Base-by-base conservation (phyloP, 2,113 vertebrate species). In the Callospermophilus lateralis region DNA sequence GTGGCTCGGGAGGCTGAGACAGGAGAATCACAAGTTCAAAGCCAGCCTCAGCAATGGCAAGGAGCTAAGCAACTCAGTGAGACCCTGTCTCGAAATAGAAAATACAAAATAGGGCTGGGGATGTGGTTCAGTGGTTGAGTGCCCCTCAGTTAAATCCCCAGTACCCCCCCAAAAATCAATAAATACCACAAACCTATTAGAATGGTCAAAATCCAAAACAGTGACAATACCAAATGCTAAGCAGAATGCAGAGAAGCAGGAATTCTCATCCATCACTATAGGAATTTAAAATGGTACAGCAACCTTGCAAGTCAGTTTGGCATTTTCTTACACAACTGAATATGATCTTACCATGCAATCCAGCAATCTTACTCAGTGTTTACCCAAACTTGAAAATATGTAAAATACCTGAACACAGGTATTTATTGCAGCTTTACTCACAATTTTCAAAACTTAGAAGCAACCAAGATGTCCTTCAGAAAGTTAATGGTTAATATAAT, bases 301-400 rank as follows among this genome's bases (percentile, higher is more conserved):
- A 26, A 65, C n/a, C 87, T 87, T 39, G 32, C 42, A 93, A 84
- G 34, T 61, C 37, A 88, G 37, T 68, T 89, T 92, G 20, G 30
- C 26, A 81, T 20, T 51, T 88, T 63, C 45, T 93, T 90, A 89
- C 6, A 93, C 67, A 91, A 84, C 19, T 84, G 93, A 91, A 37
- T 63, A 76, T 39, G 24, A 8, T 68, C 58, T 70, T 72, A 58
- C 26, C 22, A 32, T 89, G 26, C 1, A 32, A 72, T n/a, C 22
- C 20, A 95, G n/a, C 10, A 74, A 84, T 93, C 15, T 22, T 17
- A 30, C 68, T 24, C 68, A 24, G 17, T 95, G 34, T 84, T 80
- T 80, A 91, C n/a, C n/a, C 15, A 84, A 53, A 83, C 1, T 26
- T 76, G n/a, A 93, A 74, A 88, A 79, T 19, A 24, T 3, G 0